phyloP scores from a whole-genome alignment of 2,113 vertebrate species.

The Psittacus erithacus region DNA sequence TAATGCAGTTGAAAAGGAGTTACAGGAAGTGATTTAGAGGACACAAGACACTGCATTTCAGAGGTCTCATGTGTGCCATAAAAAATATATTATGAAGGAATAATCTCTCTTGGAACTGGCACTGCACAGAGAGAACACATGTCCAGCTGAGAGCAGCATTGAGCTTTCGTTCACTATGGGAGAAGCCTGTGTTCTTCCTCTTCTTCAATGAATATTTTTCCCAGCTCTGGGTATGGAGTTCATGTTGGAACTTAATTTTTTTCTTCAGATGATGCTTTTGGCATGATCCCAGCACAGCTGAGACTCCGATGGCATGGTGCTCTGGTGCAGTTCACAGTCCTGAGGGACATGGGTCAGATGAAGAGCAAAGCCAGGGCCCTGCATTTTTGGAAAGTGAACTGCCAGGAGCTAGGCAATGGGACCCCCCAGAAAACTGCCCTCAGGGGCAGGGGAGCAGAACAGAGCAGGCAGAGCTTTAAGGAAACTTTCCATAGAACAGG shows the following conservation, averaged over 20 bases:
- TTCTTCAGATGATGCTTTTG: slow-evolving; percentile 32
- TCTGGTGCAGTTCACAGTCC: not conserved
- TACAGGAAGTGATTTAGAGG: slow-evolving; percentile 72
- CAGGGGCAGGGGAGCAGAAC: not conserved
- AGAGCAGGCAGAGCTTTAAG: not conserved
- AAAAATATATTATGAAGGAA: slow-evolving; percentile 75
- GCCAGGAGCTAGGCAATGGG: not conserved
- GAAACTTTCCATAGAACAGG: not conserved
- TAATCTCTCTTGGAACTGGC: slow-evolving; percentile 65
- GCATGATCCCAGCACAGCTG: not conserved
- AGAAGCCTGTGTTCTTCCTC: slow-evolving; percentile 47
- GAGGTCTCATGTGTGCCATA: slow-evolving; percentile 73
- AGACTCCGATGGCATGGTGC: not conserved
- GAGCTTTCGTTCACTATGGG: slow-evolving; percentile 81
- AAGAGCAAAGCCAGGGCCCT: not conserved
- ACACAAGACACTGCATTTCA: slow-evolving; percentile 70
- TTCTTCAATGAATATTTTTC: slow-evolving; percentile 33
- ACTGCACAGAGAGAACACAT: slow-evolving; percentile 61
- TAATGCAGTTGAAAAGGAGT: slow-evolving; percentile 62
- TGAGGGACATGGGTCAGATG: not conserved
- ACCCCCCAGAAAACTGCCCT: not conserved
- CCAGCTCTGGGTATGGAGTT: slow-evolving; percentile 34
- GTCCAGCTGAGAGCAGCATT: slow-evolving; percentile 94
- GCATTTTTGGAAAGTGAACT: not conserved
- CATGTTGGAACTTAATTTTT: slow-evolving; percentile 57